Evolutionary conservation across 2,888 invertebrate species (phyloP), one percentile per base, ranked within the genome.

Genomic region (Luffia ferchaultella): DNA sequence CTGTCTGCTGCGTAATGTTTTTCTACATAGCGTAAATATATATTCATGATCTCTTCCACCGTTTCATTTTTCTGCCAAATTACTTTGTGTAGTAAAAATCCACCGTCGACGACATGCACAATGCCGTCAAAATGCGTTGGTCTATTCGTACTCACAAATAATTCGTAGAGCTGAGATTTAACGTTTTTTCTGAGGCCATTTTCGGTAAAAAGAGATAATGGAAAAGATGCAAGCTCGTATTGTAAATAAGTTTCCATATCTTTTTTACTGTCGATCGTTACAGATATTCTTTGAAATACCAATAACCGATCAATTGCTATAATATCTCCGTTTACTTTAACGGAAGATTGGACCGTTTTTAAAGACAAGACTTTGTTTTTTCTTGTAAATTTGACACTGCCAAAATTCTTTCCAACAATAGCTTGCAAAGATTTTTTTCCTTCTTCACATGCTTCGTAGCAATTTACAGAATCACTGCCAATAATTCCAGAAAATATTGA

Each of bases 171-270:
- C 46, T 43, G 50, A 40, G 56, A 57, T 54, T 58, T 57, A 19
- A 52, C 48, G 45, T 54, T 58, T 55, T 59, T 58, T 46, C 55
- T 54, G 51, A 58, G 54, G 54, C 57, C 59, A 53, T 53, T 52
- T 53, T 60, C 59, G 46, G 57, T 55, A 53, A 62, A 62, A 53
- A 62, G 54, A 51, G 60, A 58, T 48, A 60, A 51, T 55, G 62
- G 61, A 57, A 58, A 60, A 54, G 63, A 59, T 52, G 61, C 57
- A 52, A 62, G 57, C 53, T 64, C 61, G 52, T 61, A 60, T 54
- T 60, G 52, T 45, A 62, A 56, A 57, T 62, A 62, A 47, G 52
- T 52, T 60, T 59, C 52, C 57, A 62, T 58, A 52, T 62, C 56
- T 50, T 55, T 53, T 57, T 58, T 57, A 53, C 53, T 54, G 53